Evolutionary conservation across 2,113 vertebrate genomes (phyloP).

Genomic region (Sphyrna mokarran): DNA sequence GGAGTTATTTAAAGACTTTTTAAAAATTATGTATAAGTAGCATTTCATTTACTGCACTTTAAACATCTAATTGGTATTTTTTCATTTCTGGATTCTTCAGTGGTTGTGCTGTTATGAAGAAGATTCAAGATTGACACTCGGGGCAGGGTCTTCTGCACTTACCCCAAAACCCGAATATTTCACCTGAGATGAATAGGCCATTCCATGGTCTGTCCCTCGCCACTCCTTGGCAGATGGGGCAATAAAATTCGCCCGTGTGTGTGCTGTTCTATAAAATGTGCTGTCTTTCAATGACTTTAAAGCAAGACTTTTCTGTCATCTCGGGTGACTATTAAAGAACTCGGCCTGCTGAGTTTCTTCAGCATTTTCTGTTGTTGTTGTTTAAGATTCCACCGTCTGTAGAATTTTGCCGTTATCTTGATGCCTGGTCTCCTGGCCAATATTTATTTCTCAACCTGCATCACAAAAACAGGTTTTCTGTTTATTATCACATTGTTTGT

Average conservation of each 20-base stretch:
- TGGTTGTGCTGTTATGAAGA: not conserved
- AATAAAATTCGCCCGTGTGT: too few relatives aligned
- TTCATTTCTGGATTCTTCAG: not conserved
- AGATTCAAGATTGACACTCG: not conserved
- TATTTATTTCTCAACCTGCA: not conserved
- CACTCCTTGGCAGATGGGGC: too few relatives aligned
- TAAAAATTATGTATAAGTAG: not conserved
- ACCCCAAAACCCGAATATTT: too few relatives aligned
- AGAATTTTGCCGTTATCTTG: too few relatives aligned
- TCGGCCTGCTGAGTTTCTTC: too few relatives aligned
- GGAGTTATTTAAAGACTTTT: not conserved
- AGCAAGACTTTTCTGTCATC: not conserved
- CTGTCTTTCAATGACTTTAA: not conserved
- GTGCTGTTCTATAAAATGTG: not conserved
- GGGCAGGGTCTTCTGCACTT: too few relatives aligned
- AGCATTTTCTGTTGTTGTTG: too few relatives aligned
- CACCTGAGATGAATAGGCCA: too few relatives aligned
- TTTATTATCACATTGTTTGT: not conserved
- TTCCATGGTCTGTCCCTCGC: too few relatives aligned
- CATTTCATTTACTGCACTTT: not conserved
- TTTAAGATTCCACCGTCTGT: too few relatives aligned
- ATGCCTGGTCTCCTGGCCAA: not conserved
- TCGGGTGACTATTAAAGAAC: not conserved
- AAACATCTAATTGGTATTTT: not conserved
- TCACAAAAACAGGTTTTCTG: not conserved